These are phyloP conservation scores for Crematogaster levior DNA, from an alignment of 2,888 invertebrate genomes.

Conservation along the genomic window DNA sequence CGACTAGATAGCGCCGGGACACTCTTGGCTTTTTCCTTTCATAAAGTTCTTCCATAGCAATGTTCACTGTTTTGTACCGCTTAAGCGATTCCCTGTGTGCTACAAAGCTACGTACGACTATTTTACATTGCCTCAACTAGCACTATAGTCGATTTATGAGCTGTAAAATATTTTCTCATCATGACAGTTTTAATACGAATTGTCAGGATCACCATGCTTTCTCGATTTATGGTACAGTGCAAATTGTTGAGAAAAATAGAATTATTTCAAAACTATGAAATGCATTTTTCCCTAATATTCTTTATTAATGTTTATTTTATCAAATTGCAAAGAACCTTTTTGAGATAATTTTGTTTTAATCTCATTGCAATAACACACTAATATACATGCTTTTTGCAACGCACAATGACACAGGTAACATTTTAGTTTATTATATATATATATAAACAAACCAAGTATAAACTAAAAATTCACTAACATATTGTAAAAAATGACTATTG, in stretches of 20 bases:
- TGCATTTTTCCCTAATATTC: background rate
- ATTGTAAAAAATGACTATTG: background rate
- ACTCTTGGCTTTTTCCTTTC: constrained; percentile 45
- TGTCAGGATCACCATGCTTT: background rate
- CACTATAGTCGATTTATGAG: constrained; percentile 30
- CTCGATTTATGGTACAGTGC: background rate
- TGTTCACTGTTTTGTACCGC: constrained; percentile 23
- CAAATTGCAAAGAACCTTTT: background rate
- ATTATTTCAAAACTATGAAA: background rate
- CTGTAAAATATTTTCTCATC: constrained; percentile 33
- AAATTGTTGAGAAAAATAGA: background rate
- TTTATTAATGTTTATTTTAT: background rate
- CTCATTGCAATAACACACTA: background rate
- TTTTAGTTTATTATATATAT: too few species aligned
- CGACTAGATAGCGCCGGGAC: background rate
- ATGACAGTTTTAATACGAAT: background rate
- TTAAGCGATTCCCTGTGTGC: constrained; percentile 43
- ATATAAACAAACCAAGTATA: background rate
- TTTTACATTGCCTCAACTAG: constrained; percentile 27
- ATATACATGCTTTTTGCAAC: background rate
- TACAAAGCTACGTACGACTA: constrained; percentile 27
- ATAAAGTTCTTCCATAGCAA: constrained; percentile 36
- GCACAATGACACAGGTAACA: background rate
- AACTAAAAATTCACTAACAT: background rate
- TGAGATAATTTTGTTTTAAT: background rate